Evolutionary conservation across 2,113 vertebrate genomes (phyloP).

Genomic region (Talpa occidentalis): DNA sequence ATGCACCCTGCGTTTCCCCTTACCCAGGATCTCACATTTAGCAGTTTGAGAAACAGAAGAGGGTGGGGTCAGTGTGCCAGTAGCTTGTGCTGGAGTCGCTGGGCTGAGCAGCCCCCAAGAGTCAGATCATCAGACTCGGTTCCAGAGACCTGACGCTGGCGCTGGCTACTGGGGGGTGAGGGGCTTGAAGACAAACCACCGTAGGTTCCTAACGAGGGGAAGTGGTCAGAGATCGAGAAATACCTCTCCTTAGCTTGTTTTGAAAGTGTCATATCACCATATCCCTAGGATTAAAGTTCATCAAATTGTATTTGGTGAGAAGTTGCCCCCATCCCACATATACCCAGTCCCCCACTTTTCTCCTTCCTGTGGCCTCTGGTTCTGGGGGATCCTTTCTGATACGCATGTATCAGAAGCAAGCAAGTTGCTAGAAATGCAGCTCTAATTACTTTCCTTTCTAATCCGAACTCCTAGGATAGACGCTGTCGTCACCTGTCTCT

Average conservation of each 20-base stretch:
- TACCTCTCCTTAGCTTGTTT: background rate
- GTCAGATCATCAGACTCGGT: background rate
- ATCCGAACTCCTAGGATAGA: background rate
- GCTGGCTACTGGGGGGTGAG: background rate
- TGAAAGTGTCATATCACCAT: accelerated
- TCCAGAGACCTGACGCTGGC: background rate
- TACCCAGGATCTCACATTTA: too few species aligned
- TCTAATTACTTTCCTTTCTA: background rate
- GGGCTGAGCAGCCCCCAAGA: background rate
- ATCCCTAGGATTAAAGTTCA: background rate
- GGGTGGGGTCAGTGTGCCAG: background rate
- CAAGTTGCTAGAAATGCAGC: too few species aligned
- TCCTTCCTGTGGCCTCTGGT: background rate
- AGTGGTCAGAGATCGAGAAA: background rate
- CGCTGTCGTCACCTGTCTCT: background rate
- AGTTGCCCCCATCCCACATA: background rate
- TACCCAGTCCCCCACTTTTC: background rate
- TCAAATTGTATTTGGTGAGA: background rate
- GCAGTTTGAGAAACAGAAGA: background rate
- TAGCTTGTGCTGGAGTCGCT: background rate
- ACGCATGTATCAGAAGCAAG: too few species aligned
- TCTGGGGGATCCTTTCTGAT: background rate
- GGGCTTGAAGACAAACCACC: background rate
- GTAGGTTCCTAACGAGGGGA: background rate
- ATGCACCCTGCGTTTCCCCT: too few species aligned